Percentiles rank a stretch among this genome's conserved stretches.
Conservation (phyloP, 2,113 vertebrate species). For the Ptyas mucosa region DNA sequence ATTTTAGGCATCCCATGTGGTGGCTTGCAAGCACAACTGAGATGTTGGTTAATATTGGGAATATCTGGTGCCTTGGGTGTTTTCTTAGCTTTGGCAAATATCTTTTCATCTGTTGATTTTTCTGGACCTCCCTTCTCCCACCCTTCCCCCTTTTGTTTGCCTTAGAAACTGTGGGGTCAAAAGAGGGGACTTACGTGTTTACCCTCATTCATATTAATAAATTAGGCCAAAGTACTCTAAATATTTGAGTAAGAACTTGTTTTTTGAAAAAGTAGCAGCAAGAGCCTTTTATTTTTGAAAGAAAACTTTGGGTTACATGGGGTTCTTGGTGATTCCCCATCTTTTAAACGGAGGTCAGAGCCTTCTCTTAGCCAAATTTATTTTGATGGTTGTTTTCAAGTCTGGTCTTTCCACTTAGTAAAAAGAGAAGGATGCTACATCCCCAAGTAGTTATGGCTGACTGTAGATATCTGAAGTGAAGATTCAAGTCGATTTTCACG, state of each 20-base stretch:
- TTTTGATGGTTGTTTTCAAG: neutral
- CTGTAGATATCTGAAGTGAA: neutral
- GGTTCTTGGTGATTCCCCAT: neutral
- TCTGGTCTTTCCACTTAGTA: neutral
- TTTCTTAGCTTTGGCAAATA: neutral
- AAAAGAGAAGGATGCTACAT: neutral
- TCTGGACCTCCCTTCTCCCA: neutral
- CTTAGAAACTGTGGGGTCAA: neutral
- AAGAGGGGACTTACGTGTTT: neutral
- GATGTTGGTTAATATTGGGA: neutral
- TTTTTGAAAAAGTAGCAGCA: neutral
- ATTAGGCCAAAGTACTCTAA: neutral
- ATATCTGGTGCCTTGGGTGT: neutral
- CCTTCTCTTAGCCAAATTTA: neutral
- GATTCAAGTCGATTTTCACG: neutral
- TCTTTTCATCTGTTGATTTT: neutral
- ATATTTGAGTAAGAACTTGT: neutral
- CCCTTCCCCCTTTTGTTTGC: accelerated
- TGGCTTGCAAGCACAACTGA: neutral
- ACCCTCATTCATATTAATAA: neutral
- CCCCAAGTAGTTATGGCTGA: neutral
- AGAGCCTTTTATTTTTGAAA: neutral
- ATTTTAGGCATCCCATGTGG: neutral
- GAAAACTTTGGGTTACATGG: neutral
- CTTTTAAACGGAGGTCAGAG: neutral